These are phyloP conservation scores for Periparus ater DNA, from an alignment of 2,797 vertebrate genomes.

Conservation along the genomic window DNA sequence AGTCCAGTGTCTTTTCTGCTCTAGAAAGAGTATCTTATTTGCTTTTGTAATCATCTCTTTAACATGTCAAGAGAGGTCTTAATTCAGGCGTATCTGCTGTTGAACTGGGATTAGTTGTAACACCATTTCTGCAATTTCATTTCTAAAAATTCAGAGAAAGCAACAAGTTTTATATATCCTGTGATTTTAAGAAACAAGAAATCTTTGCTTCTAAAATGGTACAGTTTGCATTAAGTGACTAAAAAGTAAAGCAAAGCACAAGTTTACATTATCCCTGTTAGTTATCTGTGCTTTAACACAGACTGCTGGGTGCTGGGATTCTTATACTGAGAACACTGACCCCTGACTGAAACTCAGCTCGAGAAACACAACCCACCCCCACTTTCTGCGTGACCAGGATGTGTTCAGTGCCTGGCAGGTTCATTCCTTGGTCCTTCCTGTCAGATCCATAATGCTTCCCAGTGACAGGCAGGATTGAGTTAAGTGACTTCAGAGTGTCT, in stretches of 20 bases:
- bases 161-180: neutral
- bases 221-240: neutral
- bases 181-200: neutral
- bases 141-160: neutral
- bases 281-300: neutral
- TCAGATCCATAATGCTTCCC: constrained; percentile 13
- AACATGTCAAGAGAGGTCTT: neutral
- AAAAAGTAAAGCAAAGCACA: neutral
- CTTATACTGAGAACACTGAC: neutral
- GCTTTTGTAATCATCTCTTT: neutral
- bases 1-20: neutral
- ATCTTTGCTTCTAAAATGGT: neutral
- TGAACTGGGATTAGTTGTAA: neutral
- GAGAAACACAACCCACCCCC: neutral
- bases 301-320: neutral
- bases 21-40: neutral
- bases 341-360: neutral
- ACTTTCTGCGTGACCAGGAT: neutral
- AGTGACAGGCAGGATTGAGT: neutral
- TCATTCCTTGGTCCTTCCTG: neutral
- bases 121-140: neutral
- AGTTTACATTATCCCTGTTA: neutral
- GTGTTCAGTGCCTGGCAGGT: fast-evolving
- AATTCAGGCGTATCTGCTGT: neutral
- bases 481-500: constrained; percentile 24